phyloP scores from a whole-genome alignment of 1,140 invertebrate species.

The Drosophila willistoni region DNA sequence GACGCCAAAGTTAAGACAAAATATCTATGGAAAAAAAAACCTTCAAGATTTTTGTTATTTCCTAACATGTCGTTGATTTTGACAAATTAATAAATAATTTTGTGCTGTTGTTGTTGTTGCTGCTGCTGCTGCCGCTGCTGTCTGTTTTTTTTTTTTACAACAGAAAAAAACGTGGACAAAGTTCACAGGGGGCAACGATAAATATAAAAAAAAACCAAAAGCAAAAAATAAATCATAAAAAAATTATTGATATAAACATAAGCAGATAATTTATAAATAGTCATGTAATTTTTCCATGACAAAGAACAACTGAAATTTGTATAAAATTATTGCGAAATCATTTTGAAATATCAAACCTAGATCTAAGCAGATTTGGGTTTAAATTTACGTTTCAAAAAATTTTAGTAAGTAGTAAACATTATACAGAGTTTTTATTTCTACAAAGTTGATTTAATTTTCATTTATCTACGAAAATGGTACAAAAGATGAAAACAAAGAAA shows the following conservation, averaged over 20 bases:
- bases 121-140: conserved; percentile 15
- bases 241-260: conserved; percentile 33
- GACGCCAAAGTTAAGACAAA: neutral
- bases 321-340: neutral
- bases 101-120: conserved; percentile 25
- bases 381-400: too few species aligned
- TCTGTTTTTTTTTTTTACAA: conserved; percentile 26
- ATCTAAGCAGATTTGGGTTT: neutral
- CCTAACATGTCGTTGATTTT: conserved; percentile 59
- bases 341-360: neutral
- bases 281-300: conserved; percentile 32
- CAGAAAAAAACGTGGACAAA: conserved; percentile 16
- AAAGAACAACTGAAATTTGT: conserved; percentile 3
- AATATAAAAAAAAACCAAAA: conserved; percentile 18
- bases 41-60: conserved; percentile 38
- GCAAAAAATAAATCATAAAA: conserved; percentile 31
- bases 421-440: too few species aligned
- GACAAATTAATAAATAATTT: conserved; percentile 66
- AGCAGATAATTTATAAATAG: conserved; percentile 47
- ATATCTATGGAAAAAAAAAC: conserved; percentile 35
- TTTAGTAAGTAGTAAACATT: too few species aligned
- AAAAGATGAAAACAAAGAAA: too few species aligned
- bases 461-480: too few species aligned
- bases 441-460: too few species aligned
- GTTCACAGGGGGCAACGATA: conserved; percentile 15